Percentiles rank a stretch among this genome's conserved stretches.
phyloP scores from a whole-genome alignment of 1,140 invertebrate species.

The Ostrea denselamellosa region DNA sequence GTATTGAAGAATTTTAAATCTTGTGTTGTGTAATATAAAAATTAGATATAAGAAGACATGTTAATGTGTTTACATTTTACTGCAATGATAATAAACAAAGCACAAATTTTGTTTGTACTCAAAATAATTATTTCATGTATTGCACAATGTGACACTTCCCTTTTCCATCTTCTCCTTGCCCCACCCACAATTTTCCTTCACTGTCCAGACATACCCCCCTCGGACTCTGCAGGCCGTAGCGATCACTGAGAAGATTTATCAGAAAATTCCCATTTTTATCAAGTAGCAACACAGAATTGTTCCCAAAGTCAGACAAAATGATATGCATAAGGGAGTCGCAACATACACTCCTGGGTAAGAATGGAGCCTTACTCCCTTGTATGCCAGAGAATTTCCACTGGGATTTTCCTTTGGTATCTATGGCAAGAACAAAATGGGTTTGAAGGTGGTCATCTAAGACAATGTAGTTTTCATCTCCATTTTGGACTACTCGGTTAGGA shows the following conservation, averaged over 20 bases:
- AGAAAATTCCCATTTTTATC: constrained; percentile 24
- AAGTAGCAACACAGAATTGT: neutral
- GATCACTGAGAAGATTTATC: neutral
- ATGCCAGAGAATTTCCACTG: constrained; percentile 11
- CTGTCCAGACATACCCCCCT: constrained; percentile 6
- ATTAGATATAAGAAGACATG: too few species aligned
- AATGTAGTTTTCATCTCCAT: constrained; percentile 35
- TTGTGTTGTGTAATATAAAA: too few species aligned
- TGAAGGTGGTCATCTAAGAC: constrained; percentile 10
- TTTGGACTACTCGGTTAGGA: constrained; percentile 10
- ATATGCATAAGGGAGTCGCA: constrained; percentile 4
- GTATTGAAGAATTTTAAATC: too few species aligned
- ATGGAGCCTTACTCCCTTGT: neutral
- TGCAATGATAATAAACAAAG: too few species aligned
- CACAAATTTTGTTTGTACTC: neutral
- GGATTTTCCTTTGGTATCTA: constrained; percentile 11
- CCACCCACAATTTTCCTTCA: constrained; percentile 16
- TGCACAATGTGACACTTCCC: neutral
- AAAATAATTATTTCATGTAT: constrained; percentile 8
- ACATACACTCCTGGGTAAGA: neutral
- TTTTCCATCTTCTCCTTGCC: neutral
- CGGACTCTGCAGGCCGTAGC: constrained; percentile 5
- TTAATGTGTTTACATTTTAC: too few species aligned
- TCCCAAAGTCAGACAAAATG: constrained; percentile 25
- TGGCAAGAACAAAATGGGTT: neutral